Evolutionary conservation across 1,140 invertebrate species (phyloP), one percentile per base, ranked within the genome.

Genomic region (Galleria mellonella): DNA sequence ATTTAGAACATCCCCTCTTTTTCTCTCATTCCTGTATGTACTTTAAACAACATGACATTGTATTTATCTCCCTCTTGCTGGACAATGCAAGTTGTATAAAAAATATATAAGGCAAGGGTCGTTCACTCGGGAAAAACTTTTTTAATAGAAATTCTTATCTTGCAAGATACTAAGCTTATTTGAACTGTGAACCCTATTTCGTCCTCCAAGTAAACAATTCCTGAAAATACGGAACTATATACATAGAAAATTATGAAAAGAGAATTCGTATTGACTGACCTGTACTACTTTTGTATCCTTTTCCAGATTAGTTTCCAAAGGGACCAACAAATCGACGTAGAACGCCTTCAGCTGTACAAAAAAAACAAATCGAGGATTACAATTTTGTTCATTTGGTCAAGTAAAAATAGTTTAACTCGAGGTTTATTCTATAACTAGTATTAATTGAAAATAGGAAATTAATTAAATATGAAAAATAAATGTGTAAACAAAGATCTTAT

Each of bases 261-360:
- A 45, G 37, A 49, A 48, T 49, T 58, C 33, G 51, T 57, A 55
- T 61, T 62, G 43, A 68, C 87, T 87, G 86, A 95, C 94, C 90
- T 94, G 94, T 43, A 97, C 94, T 51, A 96, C 94, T 91, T 97
- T 96, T 15, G 94, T 96, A 79, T 97, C 95, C 78, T 97, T 96
- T 79, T 97, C 95, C 64, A 97, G 87, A 87, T 97, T 97, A 36
- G 94, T 95, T 88, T 97, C 96, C 72, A 97, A 86, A 50, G 95
- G 96, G 38, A 96, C 94, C 47, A 97, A 87, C 47, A 97, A 88
- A 88, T 97, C 96, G 14, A 97, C 95, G 87, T 97, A 97, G 81
- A 97, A 97, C 9, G 95, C 96, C 88, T 97, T 96, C 44, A 97
- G 78, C 95, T 97, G 88, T 46, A 89, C 90, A 57, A 77, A 70